Evolutionary conservation across 2,888 invertebrate genomes (phyloP).

Genomic region (Neoascia interrupta): DNA sequence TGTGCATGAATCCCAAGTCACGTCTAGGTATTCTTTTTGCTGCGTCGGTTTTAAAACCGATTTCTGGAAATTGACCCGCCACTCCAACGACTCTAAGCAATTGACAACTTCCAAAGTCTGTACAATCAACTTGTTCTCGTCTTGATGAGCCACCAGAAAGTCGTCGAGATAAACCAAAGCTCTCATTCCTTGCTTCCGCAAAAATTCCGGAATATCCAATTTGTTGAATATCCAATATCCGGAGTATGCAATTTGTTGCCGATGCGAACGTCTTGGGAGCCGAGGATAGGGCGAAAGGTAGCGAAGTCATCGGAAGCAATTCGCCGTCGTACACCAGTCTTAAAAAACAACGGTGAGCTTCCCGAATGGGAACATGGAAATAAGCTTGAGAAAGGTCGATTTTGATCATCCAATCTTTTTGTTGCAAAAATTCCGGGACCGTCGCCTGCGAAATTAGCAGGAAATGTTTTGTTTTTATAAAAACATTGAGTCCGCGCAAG

Average conservation of each 20-base stretch:
- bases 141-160: slow-evolving; percentile 23
- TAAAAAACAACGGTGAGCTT: slow-evolving; percentile 14
- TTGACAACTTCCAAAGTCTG: slow-evolving; percentile 35
- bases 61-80: slow-evolving; percentile 23
- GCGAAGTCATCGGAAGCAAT: slow-evolving; percentile 17
- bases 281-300: slow-evolving; percentile 23
- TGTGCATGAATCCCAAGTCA: too few relatives aligned
- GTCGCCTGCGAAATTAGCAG: slow-evolving; percentile 15
- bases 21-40: slow-evolving; percentile 9
- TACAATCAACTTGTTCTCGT: slow-evolving; percentile 20
- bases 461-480: slow-evolving; percentile 23
- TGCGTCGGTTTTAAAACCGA: not conserved
- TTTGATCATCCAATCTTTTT: slow-evolving; percentile 23
- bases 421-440: slow-evolving; percentile 34
- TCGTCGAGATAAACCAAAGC: slow-evolving; percentile 22
- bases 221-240: too few relatives aligned
- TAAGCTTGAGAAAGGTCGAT: slow-evolving; percentile 32
- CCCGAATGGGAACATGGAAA: slow-evolving; percentile 29
- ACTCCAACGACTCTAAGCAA: slow-evolving; percentile 9
- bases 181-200: slow-evolving; percentile 4
- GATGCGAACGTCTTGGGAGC: slow-evolving; percentile 17
- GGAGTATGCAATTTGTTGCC: slow-evolving; percentile 30
- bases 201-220: not conserved
- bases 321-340: slow-evolving; percentile 23
- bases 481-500: slow-evolving; percentile 17